Conservation (phyloP, 2,888 invertebrate species). For the Callyntrura sp. region DNA sequence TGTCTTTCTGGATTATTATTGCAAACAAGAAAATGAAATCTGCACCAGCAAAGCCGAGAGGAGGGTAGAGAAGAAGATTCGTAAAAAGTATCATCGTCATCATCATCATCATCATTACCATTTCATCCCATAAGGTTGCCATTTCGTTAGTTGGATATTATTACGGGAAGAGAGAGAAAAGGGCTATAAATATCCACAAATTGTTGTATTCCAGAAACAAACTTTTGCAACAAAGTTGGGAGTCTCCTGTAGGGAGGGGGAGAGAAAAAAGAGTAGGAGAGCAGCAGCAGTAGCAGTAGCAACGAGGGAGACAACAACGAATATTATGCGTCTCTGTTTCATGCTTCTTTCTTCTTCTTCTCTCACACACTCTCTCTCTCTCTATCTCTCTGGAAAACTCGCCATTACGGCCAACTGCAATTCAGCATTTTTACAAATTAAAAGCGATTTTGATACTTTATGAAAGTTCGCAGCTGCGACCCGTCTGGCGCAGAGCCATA, state of each 20-base stretch:
- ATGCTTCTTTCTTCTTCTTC: neutral
- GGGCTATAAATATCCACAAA: neutral
- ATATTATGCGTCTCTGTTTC: neutral
- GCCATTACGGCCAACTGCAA: neutral
- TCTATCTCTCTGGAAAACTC: neutral
- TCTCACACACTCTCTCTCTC: no score
- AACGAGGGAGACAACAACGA: neutral
- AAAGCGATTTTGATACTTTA: slow-evolving; percentile 15
- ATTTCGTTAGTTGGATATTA: neutral
- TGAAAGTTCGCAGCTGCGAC: slow-evolving; percentile 48
- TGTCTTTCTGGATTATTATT: no score
- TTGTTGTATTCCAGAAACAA: neutral
- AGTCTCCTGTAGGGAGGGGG: no score
- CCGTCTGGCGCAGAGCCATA: slow-evolving; percentile 32
- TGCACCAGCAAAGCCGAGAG: no score
- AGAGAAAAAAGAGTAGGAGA: no score
- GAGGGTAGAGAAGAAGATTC: no score
- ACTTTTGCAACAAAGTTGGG: slow-evolving; percentile 3
- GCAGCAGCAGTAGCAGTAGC: neutral
- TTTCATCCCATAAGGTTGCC: neutral
- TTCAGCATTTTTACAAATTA: slow-evolving; percentile 4
- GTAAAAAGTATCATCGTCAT: neutral
- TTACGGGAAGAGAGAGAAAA: neutral
- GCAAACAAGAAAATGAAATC: no score
- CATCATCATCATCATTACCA: neutral